These are phyloP conservation scores for Polypedilum pembai DNA, from an alignment of 1,140 invertebrate genomes.

Conservation along the genomic window DNA sequence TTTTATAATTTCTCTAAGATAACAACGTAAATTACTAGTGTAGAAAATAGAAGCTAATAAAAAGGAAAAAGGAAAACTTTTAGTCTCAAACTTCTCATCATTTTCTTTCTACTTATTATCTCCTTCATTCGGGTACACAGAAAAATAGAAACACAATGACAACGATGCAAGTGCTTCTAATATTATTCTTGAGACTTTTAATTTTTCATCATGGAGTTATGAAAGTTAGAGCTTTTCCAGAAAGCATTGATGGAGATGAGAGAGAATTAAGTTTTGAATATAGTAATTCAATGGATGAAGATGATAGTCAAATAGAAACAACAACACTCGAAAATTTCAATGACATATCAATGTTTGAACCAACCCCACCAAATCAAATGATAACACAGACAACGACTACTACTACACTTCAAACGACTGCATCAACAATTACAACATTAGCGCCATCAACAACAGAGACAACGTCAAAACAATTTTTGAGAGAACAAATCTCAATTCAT, in stretches of 20 bases:
- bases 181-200: constrained; percentile 1
- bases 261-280: neutral
- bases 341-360: neutral
- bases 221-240: neutral
- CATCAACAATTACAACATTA: too few relatives aligned
- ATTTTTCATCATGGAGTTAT: neutral
- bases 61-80: neutral
- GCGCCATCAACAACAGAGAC: neutral
- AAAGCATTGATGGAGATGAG: neutral
- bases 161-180: neutral
- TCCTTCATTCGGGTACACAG: neutral
- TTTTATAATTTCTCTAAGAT: neutral
- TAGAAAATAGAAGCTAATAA: neutral
- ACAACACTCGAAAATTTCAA: neutral
- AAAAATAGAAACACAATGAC: neutral
- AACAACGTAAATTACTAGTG: neutral
- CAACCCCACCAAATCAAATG: neutral
- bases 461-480: neutral
- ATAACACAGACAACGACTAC: neutral
- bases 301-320: neutral
- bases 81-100: neutral
- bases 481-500: neutral
- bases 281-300: neutral
- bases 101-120: too few relatives aligned
- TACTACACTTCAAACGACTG: neutral